Evolutionary conservation across 2,113 vertebrate species (phyloP).

Genomic region (Noctilio leporinus): DNA sequence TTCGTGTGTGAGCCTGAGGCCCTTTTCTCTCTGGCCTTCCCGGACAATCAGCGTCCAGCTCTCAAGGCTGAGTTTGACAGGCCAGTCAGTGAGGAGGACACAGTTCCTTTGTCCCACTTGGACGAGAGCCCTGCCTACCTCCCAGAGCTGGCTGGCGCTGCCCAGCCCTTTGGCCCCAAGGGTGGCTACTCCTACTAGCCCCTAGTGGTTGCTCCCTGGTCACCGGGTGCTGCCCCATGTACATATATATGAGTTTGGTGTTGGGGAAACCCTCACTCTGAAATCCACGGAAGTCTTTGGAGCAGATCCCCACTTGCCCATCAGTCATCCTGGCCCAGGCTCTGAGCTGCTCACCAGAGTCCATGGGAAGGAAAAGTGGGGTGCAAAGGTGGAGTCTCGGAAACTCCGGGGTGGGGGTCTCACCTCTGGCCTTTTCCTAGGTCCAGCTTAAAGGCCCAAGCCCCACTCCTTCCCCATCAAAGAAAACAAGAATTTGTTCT

Average conservation of each 20-base stretch:
- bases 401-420: background rate
- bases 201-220: slow-evolving; percentile 56
- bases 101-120: slow-evolving; percentile 94
- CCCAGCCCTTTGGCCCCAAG: slow-evolving; percentile 88
- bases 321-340: background rate
- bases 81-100: slow-evolving; percentile 94
- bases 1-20: slow-evolving; percentile 97
- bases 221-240: slow-evolving; percentile 67
- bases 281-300: slow-evolving; percentile 14
- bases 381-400: background rate
- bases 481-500: background rate
- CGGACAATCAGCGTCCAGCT: slow-evolving; percentile 91
- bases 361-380: background rate
- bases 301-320: background rate
- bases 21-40: slow-evolving; percentile 94
- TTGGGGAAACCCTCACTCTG: slow-evolving; percentile 6
- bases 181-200: slow-evolving; percentile 92
- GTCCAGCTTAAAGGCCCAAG: background rate
- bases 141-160: slow-evolving; percentile 82
- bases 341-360: background rate
- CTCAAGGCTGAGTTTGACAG: slow-evolving; percentile 90
- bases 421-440: background rate
- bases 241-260: slow-evolving; percentile 77
- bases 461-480: background rate
- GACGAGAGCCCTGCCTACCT: slow-evolving; percentile 85